Evolutionary conservation across 2,888 invertebrate genomes (phyloP), one percentile per base, ranked within the genome.

Genomic region (Patella ulyssiponensis): DNA sequence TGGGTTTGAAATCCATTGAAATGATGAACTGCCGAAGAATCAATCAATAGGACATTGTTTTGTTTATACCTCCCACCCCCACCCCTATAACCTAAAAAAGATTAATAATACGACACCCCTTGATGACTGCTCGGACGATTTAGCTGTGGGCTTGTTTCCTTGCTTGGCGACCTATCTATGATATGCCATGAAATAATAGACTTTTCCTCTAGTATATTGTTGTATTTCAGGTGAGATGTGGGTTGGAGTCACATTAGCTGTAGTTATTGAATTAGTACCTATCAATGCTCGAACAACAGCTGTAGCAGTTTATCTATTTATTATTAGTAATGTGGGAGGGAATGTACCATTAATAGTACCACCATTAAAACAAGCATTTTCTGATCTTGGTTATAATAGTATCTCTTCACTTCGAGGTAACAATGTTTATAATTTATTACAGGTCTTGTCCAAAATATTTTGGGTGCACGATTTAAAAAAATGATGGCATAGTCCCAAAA

Each of bases 281-380:
- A 79, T 86, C 11, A 83, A 85, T n/a, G 84, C 91, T 4, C 86
- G 91, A 56, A 90, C 92, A 0, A 87, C 90, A 3, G 88, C 90
- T 23, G 86, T 92, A 3, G 92, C 91, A n/a, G 86, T 91, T 33
- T 92, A 92, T 82, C 87, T 92, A 72, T 92, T 92, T 81, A 90
- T 92, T 74, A 92, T 92, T 78, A 90, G 89, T 71, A 92, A 92
- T 82, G 89, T 92, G 71, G 92, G 92, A 3, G 92, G 92, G 53
- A 92, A 91, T 76, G 86, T 91, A 80, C 91, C 91, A 2, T 82
- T 92, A 4, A 84, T 91, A 20, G 92, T 92, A 1, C 91, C 91
- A 12, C 87, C 88, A 7, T 82, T 92, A 15, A 85, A 87, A 74
- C 27, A 82, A 54, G 81, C 82, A 56, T 87, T 91, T 76, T 83